Base-by-base conservation (phyloP, 53 echinoderm and acorn worm genomes). In the Apostichopus leukothele region DNA sequence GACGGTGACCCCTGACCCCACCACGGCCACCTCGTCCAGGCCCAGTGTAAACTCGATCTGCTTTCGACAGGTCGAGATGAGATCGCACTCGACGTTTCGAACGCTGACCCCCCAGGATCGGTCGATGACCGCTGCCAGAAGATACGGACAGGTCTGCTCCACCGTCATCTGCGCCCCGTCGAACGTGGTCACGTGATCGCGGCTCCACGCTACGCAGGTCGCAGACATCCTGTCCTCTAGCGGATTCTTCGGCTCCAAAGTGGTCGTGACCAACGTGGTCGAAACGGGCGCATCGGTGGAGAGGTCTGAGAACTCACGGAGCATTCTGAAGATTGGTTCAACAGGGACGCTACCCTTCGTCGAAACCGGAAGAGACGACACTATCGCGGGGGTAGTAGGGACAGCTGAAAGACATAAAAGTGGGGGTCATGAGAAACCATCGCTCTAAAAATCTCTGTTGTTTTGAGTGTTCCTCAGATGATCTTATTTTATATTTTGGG, bases 111-210 rank as follows among this genome's bases (percentile, higher is more conserved):
- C 84, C 93, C 93, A 95, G 18, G 93, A 89, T 1, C 94, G 92
- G 76, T 96, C 92, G 16, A 75, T 83, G 21, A 89, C 89, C 1
- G 94, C 94, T 23, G 92, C 92, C 14, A 96, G 53, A 53, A 91
- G 92, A 77, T 94, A 96, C 1, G 96, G 71, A 76, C 96, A 96
- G 26, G 86, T 89, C 16, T 91, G 92, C 59, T 87, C 86, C 71
- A 96, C 94, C 55, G 92, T 96, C 57, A 92, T 92, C 57, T 92
- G 79, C 3, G 88, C n/a, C 19, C 90, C 91, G 73, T 96, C 96
- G 89, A 96, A 96, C 25, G 94, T 92, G 10, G 87, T 67, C 86
- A 90, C 92, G 83, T 96, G 96, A 86, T 94, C 96, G 50, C 96
- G 84, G 63, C 93, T 96, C 96, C 94, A 96, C 4, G 96, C 90